Evolutionary conservation across 1,140 invertebrate genomes (phyloP), one percentile per base, ranked within the genome.

Genomic region (Caenorhabditis elegans): DNA sequence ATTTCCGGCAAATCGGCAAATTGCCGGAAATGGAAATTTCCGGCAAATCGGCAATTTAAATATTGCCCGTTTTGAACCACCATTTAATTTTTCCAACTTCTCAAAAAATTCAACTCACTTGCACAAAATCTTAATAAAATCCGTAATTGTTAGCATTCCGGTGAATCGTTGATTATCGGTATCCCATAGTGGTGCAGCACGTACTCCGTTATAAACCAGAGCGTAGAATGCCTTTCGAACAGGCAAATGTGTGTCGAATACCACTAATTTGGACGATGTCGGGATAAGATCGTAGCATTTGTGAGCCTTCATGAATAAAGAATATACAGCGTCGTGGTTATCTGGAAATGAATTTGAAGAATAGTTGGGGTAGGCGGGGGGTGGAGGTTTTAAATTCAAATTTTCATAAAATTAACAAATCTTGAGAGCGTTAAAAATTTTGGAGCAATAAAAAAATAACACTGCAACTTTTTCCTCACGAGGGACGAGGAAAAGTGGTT

Each of bases 261-360:
- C 96, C 76, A 99, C 97, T 87, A 99, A 92, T 92, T 99, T 99
- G 78, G 96, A 96, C 90, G 96, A 98, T 51, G 96, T 98, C 55
- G 98, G 98, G 90, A 99, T 98, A 87, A 99, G 92, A 92, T 99
- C 97, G 92, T 99, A 99, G 90, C 97, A 98, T 91, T 96, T 96
- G 93, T 98, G 96, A 90, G 96, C 96, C 91, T 96, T 96, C 93
- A 99, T 98, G 92, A 99, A 98, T 53, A 89, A 70, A 19, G 88
- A 88, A 65, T 89, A 89, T 2, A 89, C 87, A 17, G 87, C 85
- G 78, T 89, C 88, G 80, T 89, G 88, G 65, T 83, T 90, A 43
- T 89, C 88, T 89, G 70, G 75, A 89, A 89, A 51, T n/a, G 10
- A 15, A 34, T 31, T 49, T 13, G 26, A 39, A 43, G 48, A 48